Evolutionary conservation across 2,888 invertebrate genomes (phyloP).

Genomic region (Drosophila paracracens): DNA sequence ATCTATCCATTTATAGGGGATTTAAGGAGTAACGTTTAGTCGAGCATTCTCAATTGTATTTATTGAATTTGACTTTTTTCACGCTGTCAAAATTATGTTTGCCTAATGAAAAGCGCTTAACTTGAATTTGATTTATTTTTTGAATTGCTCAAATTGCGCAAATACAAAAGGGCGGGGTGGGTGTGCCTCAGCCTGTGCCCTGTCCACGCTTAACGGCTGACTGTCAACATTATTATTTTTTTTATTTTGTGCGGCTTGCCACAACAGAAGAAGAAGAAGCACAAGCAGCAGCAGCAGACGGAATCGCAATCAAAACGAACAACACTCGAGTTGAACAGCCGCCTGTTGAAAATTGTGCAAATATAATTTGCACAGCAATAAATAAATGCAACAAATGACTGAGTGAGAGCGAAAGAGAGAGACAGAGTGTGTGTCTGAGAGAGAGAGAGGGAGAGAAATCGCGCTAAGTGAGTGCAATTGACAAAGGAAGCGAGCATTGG

Average conservation of each 20-base stretch:
- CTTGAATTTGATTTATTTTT: constrained; percentile 1
- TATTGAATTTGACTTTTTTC: not conserved
- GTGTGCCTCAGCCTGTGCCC: not conserved
- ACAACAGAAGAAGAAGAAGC: constrained; percentile 28
- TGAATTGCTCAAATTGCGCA: constrained; percentile 25
- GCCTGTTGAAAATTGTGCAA: constrained; percentile 69
- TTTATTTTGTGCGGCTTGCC: constrained; percentile 59
- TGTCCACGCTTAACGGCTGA: not conserved
- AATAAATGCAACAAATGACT: constrained; percentile 61
- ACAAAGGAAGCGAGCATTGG: constrained; percentile 75
- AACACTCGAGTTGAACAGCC: constrained; percentile 44
- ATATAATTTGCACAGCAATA: constrained; percentile 77
- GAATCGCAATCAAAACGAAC: constrained; percentile 36
- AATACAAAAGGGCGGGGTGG: constrained; percentile 28
- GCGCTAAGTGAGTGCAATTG: constrained; percentile 77
- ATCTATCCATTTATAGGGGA: rapidly evolving
- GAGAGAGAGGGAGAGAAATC: constrained; percentile 14
- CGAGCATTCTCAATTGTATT: not conserved
- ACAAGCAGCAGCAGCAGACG: constrained; percentile 5
- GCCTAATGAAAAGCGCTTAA: constrained; percentile 45
- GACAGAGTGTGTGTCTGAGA: not conserved
- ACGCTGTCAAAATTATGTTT: not conserved
- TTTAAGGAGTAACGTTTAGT: not conserved
- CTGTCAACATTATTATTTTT: constrained; percentile 44
- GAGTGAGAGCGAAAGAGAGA: not conserved